Conservation (phyloP, 2,797 vertebrate genomes). For the Chaetophractus vellerosus region DNA sequence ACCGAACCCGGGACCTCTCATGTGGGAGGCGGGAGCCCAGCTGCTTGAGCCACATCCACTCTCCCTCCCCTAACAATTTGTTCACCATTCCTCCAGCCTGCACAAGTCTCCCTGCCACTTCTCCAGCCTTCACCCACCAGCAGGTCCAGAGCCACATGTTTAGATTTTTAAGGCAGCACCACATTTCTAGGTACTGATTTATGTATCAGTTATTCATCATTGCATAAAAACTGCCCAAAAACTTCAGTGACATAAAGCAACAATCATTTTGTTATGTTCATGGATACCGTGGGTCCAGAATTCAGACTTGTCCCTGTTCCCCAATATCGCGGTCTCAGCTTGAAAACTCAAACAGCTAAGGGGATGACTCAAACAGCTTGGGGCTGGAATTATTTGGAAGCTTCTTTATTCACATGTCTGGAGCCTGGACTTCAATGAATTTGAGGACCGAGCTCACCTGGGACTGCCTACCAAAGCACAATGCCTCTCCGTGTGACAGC, state of each 20-base stretch:
- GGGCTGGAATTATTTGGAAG: background rate
- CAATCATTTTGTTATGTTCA: background rate
- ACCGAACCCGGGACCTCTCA: no score
- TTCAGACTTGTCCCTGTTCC: background rate
- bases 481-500: background rate
- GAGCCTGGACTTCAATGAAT: background rate
- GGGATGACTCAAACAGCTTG: background rate
- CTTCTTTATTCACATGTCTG: background rate
- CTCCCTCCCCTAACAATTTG: background rate
- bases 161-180: background rate
- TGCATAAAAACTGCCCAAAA: background rate
- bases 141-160: background rate
- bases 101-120: background rate
- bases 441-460: background rate
- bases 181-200: background rate
- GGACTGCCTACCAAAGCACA: background rate
- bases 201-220: background rate
- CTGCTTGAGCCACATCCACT: no score
- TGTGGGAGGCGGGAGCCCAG: no score
- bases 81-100: background rate
- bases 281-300: background rate
- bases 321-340: background rate
- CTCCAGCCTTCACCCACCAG: background rate
- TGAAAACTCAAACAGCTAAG: background rate
- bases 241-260: background rate